Base-by-base conservation (phyloP, 92 coral and sea anemone species). In the Actinernus sp. region DNA sequence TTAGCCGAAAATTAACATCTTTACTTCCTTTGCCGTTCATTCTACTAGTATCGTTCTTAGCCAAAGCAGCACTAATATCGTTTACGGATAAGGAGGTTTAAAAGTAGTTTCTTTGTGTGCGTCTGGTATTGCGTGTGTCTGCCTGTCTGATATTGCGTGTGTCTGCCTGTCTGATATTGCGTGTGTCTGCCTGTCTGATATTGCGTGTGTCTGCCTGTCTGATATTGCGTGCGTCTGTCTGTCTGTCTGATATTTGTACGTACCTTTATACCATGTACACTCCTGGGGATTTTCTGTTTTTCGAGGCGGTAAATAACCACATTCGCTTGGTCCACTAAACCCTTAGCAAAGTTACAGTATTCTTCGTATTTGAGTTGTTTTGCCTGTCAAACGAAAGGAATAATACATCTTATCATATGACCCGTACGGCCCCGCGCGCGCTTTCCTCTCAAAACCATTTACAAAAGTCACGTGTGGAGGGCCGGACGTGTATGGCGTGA, bases 211-310 rank as follows among this genome's bases (percentile, higher is more conserved):
- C n/a, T 43, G 49, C 20, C n/a, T 43, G 20, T 43, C 49, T 3
- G n/a, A 3, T 18, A 3, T 23, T 13, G 49, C 20, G 19, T 43
- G 49, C n/a, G 32, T 52, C 59, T 21, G 59, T 52, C 36, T 24
- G 59, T 52, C 36, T 4, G 9, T 24, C 59, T 12, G 36, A n/a
- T n/a, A n/a, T n/a, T n/a, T n/a, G n/a, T n/a, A 26, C 62, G 3
- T 59, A 94, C 98, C 98, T 94, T 94, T 26, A 94, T 91, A 59
- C 97, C 92, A 43, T 94, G 91, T n/a, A 94, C 70, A 31, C 82
- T 84, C 52, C 78, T 83, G 40, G 98, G 97, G 62, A 94, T 83
- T 60, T 84, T 72, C 58, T 92, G 97, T 33, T 75, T 88, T 53
- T 94, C 92, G 14, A 94, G 64, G 43, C 78, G 81, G 44, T 48